Base-by-base conservation (phyloP, 1,140 invertebrate genomes). In the Matsumurasca onukii region DNA sequence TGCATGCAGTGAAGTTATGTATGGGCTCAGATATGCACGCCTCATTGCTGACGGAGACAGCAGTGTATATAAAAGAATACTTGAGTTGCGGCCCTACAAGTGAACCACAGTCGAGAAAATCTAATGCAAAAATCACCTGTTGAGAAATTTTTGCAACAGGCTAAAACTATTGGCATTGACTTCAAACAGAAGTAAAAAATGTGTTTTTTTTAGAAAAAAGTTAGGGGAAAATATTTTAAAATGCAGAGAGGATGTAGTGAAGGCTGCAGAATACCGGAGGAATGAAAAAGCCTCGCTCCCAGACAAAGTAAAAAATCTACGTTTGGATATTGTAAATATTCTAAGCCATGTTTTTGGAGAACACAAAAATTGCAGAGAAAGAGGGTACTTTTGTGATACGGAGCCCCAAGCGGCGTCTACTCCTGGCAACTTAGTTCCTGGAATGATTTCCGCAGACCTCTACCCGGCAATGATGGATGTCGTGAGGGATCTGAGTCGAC, bases 61-160 rank as follows among this genome's bases (percentile, higher is more conserved):
- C n/a, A n/a, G n/a, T n/a, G n/a, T 77, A 78, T 70, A 76, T 70
- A 72, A 67, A 66, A 65, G 48, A 70, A 71, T 57, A n/a, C 20
- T 62, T 63, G 68, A 73, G 55, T 13, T 61, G 9, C 70, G 74
- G 57, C 73, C 67, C 0, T 74, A 71, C 59, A 49, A 25, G 24
- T 31, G 68, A 12, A 71, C 83, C 78, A 73, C 88, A 86, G 85
- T 88, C 68, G 22, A 75, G 71, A 71, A 74, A 68, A 2, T 30
- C 29, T 29, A 69, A 72, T 67, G 51, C 59, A 70, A 71, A 48
- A 59, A 66, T 31, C 29, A 57, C 17, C 69, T 70, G 29, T 49
- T 70, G 22, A 20, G 63, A 15, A 72, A 72, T 39, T 70, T 69
- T 52, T 66, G 63, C 17, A 70, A 66, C n/a, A 70, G 67, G 31